Conservation (phyloP, 2,888 invertebrate genomes). For the Tetrapedia diversipes region DNA sequence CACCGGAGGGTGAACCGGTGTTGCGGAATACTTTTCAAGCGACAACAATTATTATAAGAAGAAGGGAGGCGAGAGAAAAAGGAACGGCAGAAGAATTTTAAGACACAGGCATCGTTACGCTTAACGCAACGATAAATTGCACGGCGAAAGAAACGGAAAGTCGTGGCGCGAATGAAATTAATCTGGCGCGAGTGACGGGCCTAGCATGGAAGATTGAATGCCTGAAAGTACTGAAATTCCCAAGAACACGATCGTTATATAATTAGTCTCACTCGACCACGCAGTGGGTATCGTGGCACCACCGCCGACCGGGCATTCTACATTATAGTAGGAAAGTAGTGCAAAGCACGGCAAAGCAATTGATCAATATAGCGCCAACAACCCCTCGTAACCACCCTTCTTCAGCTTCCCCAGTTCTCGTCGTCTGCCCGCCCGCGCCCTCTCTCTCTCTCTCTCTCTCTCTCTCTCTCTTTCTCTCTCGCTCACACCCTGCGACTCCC, state of each 20-base stretch:
- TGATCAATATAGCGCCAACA: slow-evolving; percentile 83
- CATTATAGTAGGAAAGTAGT: slow-evolving; percentile 80
- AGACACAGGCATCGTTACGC: not conserved
- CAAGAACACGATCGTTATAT: slow-evolving; percentile 75
- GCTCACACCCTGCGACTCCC: slow-evolving; percentile 60
- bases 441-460: slow-evolving; percentile 33
- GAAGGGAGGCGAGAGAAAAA: too few species aligned
- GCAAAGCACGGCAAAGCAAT: slow-evolving; percentile 82
- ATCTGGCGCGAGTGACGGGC: slow-evolving; percentile 48
- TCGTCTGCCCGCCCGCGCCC: slow-evolving; percentile 54
- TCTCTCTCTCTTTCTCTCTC: slow-evolving; percentile 29
- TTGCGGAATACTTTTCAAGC: not conserved
- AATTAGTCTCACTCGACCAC: slow-evolving; percentile 78
- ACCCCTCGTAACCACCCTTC: slow-evolving; percentile 72
- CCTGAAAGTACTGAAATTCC: slow-evolving; percentile 55
- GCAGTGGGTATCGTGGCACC: slow-evolving; percentile 74
- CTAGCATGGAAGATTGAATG: slow-evolving; percentile 54
- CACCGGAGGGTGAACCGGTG: slow-evolving; percentile 27
- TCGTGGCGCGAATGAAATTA: slow-evolving; percentile 53
- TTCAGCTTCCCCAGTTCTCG: slow-evolving; percentile 59
- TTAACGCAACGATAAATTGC: slow-evolving; percentile 18
- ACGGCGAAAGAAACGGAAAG: slow-evolving; percentile 26
- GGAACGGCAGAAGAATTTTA: not conserved
- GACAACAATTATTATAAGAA: not conserved
- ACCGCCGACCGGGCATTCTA: slow-evolving; percentile 71